Base-by-base conservation (phyloP, 2,888 invertebrate genomes). In the Heteromyza rotundicornis region DNA sequence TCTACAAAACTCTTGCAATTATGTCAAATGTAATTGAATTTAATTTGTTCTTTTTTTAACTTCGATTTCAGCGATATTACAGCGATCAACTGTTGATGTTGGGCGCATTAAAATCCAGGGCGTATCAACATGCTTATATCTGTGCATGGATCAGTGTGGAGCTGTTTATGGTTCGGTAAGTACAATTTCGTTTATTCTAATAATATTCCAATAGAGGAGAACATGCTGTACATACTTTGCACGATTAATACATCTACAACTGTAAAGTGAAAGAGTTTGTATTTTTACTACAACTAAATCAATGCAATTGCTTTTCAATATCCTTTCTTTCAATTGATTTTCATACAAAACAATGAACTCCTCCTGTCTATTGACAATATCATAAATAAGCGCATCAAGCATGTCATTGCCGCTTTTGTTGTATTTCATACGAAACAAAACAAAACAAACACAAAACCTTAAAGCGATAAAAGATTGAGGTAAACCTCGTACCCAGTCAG, bases 81-180 rank as follows among this genome's bases (percentile, higher is more conserved):
- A 89, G 83, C 86, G 90, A 80, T 87, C 86, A 66, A 88, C 90
- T 67, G 87, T 89, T 73, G 88, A 88, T 84, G 88, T 89, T 81
- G 92, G 92, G 83, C 91, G 91, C 86, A 88, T 94, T 85, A 92
- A 91, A 87, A 91, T 94, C 84, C 92, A 92, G 87, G 92, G 93
- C 85, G 90, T 92, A 71, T 90, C 92, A 78, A 92, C 93, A 75
- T 93, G 93, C 84, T 88, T 92, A 83, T 94, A 89, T 87, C 89
- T 94, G 84, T 94, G 94, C 85, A 93, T 94, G 92, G 92, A 93
- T 85, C 87, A 89, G 76, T 94, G 93, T 85, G 94, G 94, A 84
- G 87, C 90, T 83, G 89, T 90, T 76, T 94, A 93, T 86, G 92
- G 92, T 84, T 90, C 93, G 89, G 94, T 94, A 87, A 90, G 93